Percentiles rank a stretch among this genome's conserved stretches.
Evolutionary conservation across 1,140 invertebrate species (phyloP).

Genomic region (Agrypnia vestita): DNA sequence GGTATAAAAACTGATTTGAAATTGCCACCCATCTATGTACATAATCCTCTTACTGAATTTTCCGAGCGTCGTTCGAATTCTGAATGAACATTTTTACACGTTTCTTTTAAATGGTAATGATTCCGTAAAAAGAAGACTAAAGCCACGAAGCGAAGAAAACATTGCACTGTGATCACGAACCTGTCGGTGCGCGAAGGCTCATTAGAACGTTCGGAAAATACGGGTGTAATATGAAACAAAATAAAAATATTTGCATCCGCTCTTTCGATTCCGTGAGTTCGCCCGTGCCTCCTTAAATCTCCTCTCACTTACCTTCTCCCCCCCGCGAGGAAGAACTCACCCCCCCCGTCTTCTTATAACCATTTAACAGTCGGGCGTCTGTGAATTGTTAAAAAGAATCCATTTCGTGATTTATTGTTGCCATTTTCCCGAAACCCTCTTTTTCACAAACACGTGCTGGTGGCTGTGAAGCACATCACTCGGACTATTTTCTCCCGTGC

Average conservation of each 20-base stretch:
- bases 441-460: constrained; percentile 32
- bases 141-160: too few species aligned
- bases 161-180: too few species aligned
- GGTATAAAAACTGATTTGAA: too few species aligned
- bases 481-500: not conserved
- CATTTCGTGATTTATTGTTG: constrained; percentile 54
- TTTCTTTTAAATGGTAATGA: too few species aligned
- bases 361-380: constrained; percentile 46
- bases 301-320: not conserved
- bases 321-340: not conserved
- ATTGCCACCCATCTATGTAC: too few species aligned
- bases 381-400: constrained; percentile 55
- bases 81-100: too few species aligned
- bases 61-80: too few species aligned
- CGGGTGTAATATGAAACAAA: too few species aligned
- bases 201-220: not conserved
- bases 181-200: not conserved
- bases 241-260: too few species aligned
- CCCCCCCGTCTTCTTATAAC: constrained; percentile 5
- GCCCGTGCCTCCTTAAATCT: not conserved
- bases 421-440: constrained; percentile 46
- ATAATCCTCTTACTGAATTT: too few species aligned
- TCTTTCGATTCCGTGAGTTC: not conserved
- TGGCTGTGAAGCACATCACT: constrained; percentile 18
- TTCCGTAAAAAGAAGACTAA: too few species aligned